phyloP scores from a whole-genome alignment of 2,797 vertebrate species.

The Basileuterus tristriatus region DNA sequence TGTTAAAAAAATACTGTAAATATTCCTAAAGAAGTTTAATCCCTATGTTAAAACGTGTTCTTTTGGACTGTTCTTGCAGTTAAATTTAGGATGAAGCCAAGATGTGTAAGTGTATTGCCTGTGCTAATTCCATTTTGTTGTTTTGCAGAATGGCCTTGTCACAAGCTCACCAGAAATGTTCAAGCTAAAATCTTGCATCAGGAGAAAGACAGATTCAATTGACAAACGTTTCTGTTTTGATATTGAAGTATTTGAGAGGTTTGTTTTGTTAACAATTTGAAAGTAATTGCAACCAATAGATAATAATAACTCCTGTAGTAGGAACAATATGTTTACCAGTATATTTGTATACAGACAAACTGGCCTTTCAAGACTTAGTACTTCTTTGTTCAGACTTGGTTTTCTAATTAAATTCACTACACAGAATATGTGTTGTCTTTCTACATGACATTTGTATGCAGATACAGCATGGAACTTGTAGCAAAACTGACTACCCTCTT shows the following conservation, averaged over 20 bases:
- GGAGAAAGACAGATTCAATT: slow-evolving; percentile 96
- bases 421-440: neutral
- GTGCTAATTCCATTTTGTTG: neutral
- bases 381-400: neutral
- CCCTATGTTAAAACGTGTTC: neutral
- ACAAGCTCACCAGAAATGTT: slow-evolving; percentile 89
- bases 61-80: neutral
- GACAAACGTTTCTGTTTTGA: slow-evolving; percentile 99
- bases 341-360: neutral
- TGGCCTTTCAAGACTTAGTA: neutral
- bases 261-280: slow-evolving; percentile 1
- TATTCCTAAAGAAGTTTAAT: neutral
- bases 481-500: neutral
- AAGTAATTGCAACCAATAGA: neutral
- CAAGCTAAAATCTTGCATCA: slow-evolving; percentile 92
- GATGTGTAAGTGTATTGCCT: neutral
- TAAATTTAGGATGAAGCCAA: neutral
- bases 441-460: neutral
- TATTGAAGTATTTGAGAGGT: slow-evolving; percentile 98
- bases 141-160: slow-evolving; percentile 88
- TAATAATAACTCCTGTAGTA: neutral
- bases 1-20: neutral
- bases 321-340: neutral
- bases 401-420: neutral
- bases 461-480: neutral